Evolutionary conservation across 1,140 invertebrate genomes (phyloP).

Genomic region (Pachypeltis micranthus): DNA sequence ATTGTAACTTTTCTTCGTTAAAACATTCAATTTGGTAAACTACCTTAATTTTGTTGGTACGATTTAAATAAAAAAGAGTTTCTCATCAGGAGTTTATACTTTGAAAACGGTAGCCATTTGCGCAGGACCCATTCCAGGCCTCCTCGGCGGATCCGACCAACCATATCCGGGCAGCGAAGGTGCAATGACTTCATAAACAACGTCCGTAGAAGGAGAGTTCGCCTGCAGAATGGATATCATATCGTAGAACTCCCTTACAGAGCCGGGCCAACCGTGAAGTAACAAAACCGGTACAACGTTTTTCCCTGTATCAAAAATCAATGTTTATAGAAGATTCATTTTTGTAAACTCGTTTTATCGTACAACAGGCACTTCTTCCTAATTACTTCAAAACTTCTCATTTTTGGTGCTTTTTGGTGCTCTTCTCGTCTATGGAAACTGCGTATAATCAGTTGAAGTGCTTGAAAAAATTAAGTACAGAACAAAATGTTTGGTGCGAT

Average conservation of each 20-base stretch:
- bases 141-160: conserved; percentile 55
- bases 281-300: conserved; percentile 48
- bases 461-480: no score
- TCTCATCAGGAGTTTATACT: conserved; percentile 84
- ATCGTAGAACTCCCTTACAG: conserved; percentile 73
- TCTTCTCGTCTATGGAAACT: no score
- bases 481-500: no score
- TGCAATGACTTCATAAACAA: conserved; percentile 66
- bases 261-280: conserved; percentile 85
- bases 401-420: no score
- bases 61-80: no score
- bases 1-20: no score
- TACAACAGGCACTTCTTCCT: not conserved
- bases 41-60: no score
- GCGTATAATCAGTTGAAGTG: no score
- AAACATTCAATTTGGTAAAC: no score
- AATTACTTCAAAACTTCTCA: not conserved
- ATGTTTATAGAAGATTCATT: not conserved
- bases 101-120: conserved; percentile 60
- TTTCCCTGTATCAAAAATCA: conserved; percentile 33
- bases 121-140: conserved; percentile 46
- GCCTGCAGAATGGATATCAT: conserved; percentile 57
- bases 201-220: conserved; percentile 41
- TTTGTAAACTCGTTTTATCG: not conserved
- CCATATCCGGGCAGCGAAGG: conserved; percentile 77